Percentiles rank a stretch among this genome's conserved stretches.
phyloP scores from a whole-genome alignment of 37 sponge, comb jelly and placozoan genomes.

The Ephydatia muelleri region DNA sequence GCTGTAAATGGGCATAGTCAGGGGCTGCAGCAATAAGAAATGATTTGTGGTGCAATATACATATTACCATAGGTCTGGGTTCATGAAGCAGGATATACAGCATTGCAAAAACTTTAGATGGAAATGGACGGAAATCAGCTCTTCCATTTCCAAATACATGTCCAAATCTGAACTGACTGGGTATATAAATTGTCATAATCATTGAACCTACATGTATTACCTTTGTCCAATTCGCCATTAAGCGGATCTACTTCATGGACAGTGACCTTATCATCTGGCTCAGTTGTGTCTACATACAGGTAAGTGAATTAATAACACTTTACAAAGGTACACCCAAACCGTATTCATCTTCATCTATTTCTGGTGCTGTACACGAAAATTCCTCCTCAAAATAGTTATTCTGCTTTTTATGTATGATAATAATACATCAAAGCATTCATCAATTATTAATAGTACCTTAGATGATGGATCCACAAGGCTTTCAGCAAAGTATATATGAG shows the following conservation, averaged over 20 bases:
- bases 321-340: background rate
- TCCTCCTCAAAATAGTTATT: background rate
- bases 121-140: background rate
- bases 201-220: background rate
- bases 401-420: background rate
- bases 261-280: background rate
- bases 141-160: background rate
- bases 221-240: background rate
- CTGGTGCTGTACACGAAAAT: background rate
- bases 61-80: background rate
- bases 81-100: background rate
- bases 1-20: background rate
- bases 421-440: no score
- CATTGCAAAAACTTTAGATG: background rate
- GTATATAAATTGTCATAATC: background rate
- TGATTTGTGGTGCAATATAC: background rate
- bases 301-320: background rate
- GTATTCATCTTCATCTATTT: background rate
- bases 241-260: background rate
- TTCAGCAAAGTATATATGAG: no score
- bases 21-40: background rate
- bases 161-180: background rate
- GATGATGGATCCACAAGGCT: no score
- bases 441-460: no score
- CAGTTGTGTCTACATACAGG: no score